Base-by-base conservation (phyloP, 2,888 invertebrate genomes). In the Podabrus alpinus region DNA sequence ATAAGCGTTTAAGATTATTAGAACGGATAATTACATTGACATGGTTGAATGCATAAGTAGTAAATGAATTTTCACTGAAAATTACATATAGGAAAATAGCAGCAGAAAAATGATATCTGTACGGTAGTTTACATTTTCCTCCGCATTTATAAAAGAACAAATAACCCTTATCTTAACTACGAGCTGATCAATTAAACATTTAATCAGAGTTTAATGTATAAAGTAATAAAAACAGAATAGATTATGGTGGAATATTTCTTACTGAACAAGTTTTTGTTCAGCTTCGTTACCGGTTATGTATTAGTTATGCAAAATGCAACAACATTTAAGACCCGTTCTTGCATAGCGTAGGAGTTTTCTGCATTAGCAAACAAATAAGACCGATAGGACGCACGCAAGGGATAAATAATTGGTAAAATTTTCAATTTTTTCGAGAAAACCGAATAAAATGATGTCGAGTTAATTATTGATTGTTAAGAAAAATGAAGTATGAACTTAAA, bases 241-340 rank as follows among this genome's bases (percentile, higher is more conserved):
- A 45, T 45, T 45, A 45, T 45, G 45, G 45, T 45, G 45, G 45
- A 71, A 62, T 71, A 25, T 74, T 71, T 68, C 59, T 64, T 24
- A 66, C 70, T 19, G 68, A 74, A 74, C 71, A 45, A 68, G 71
- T 71, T 74, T 71, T 62, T 13, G 60, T 25, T 61, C 67, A 59
- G 29, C 71, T 71, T 69, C 62, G 68, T 72, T 69, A 61, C 71
- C 66, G 68, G 71, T 75, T 75, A 75, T 72, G 62, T 72, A 75
- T 75, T 75, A 75, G 72, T 72, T 75, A 75, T 75, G 75, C 75
- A 75, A 72, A 75, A 72, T 75, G 72, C 75, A 75, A 59, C 61
- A 75, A 69, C 72, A 74, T 74, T 75, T 64, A 72, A 72, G 66
- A 67, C 66, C 45, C 72, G 72, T 72, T 66, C 19, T 15, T 66